Evolutionary conservation across 2,888 invertebrate genomes (phyloP), one percentile per base, ranked within the genome.

Genomic region (Biston stratarius): DNA sequence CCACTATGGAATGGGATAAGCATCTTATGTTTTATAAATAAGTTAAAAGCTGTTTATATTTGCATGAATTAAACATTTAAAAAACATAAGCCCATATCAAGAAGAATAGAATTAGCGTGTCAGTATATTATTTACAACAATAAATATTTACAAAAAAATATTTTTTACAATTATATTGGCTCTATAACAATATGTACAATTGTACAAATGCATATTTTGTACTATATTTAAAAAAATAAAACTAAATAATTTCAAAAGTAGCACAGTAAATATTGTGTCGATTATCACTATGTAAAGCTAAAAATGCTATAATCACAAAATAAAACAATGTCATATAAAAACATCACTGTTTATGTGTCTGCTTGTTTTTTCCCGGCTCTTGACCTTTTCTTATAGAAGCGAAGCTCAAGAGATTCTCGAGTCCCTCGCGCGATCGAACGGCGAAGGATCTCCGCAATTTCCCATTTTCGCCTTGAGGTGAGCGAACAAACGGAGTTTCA

Each of bases 401-500:
- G 62, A 92, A 88, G 78, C 85, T 89, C 24, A 94, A 82, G 44
- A 94, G 85, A 75, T 90, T 91, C 74, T 92, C 93, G 62, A 94
- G 81, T 14, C 94, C 92, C 77, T 94, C 94, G 33, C 93, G 84
- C 55, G 94, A 94, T 33, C 94, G 82, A 11, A 94, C 93, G 9
- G 90, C 91, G 72, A 94, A 92, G 9, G 93, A 94, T 77, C 91
- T 85, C 73, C 93, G 82, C 51, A 93, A 74, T 74, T 91, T 93
- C 53, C 91, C 92, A 74, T 81, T 86, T 63, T 90, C 93, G 33
- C 84, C 80, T 60, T 83, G 84, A 48, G 77, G 66, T 36, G 88
- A 83, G 64, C 92, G 85, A 64, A 83, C 81, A 67, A 92, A 92
- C 5, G 90, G 85, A 70, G 83, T 83, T 61, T 91, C 91, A 7